Percentiles rank a stretch among this genome's conserved stretches.
These are phyloP conservation scores for Tetramorium bicarinatum DNA, from an alignment of 2,888 invertebrate genomes.

Conservation along the genomic window DNA sequence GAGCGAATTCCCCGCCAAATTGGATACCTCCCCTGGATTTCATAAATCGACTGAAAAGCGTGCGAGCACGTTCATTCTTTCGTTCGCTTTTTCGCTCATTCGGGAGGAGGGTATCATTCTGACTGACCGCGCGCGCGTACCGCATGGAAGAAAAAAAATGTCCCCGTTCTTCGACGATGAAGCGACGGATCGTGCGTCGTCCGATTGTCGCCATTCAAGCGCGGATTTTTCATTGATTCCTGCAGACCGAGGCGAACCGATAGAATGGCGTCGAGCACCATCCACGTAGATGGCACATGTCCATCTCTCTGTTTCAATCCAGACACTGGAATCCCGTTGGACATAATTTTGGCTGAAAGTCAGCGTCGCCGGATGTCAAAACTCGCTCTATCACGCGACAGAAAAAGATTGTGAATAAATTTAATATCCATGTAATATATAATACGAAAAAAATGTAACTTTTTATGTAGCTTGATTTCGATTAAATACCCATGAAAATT, in stretches of 20 bases:
- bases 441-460: background rate
- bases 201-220: conserved; percentile 45
- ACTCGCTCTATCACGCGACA: background rate
- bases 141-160: conserved; percentile 32
- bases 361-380: background rate
- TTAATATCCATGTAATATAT: background rate
- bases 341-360: conserved; percentile 33
- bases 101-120: conserved; percentile 1
- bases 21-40: conserved; percentile 67
- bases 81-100: conserved; percentile 22
- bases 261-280: conserved; percentile 5
- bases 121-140: conserved; percentile 24
- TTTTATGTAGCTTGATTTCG: background rate
- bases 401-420: background rate
- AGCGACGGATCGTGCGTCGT: conserved; percentile 18
- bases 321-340: background rate
- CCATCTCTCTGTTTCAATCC: conserved; percentile 47
- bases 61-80: conserved; percentile 4
- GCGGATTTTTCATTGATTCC: conserved; percentile 46
- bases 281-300: conserved; percentile 41
- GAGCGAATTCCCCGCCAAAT: conserved; percentile 69
- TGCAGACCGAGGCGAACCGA: background rate
- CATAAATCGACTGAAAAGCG: conserved; percentile 64
- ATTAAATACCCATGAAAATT: conserved; percentile 21
- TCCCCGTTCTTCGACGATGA: conserved; percentile 16